Evolutionary conservation across 2,888 invertebrate species (phyloP), one percentile per base, ranked within the genome.

Genomic region (Eilema caniola): DNA sequence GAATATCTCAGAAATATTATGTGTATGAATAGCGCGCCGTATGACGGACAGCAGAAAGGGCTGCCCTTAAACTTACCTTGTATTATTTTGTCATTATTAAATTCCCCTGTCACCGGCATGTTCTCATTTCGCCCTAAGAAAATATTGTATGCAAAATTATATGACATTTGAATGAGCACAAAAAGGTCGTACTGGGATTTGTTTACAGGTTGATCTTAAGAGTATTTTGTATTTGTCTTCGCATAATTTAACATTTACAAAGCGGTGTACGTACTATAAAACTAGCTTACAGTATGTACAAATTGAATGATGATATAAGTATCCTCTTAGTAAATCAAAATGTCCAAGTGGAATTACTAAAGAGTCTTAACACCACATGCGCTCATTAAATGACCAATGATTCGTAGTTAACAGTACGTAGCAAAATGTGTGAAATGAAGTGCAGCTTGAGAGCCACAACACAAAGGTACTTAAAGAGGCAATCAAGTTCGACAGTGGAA

Each of bases 21-120:
- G 90, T 91, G 91, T 92, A 93, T 93, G 93, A 93, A 94, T 94
- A 93, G 94, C 91, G 88, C 85, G 88, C 93, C 90, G 88, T 94
- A 95, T 95, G 95, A 95, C 89, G 90, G 95, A 95, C 95, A 95
- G 95, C 93, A 94, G 92, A 95, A 95, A 95, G 95, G 95, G 88
- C 89, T 89, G 91, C 92, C 91, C 92, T 93, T 93, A 93, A 91
- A 93, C 89, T 92, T 93, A 89, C 91, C 93, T 93, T 92, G 95
- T 94, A 95, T 95, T 95, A 95, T 95, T 95, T 95, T 95, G 95
- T 95, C 95, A 95, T 95, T 95, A 95, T 95, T 95, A 95, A 95
- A 95, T 95, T 95, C 95, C 90, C 87, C 90, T 94, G 95, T 95
- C 95, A 94, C 89, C 74, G 89, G 84, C 88, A 83, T 85, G 91